Base-by-base conservation (phyloP, 2,797 vertebrate species). In the Tapera naevia region DNA sequence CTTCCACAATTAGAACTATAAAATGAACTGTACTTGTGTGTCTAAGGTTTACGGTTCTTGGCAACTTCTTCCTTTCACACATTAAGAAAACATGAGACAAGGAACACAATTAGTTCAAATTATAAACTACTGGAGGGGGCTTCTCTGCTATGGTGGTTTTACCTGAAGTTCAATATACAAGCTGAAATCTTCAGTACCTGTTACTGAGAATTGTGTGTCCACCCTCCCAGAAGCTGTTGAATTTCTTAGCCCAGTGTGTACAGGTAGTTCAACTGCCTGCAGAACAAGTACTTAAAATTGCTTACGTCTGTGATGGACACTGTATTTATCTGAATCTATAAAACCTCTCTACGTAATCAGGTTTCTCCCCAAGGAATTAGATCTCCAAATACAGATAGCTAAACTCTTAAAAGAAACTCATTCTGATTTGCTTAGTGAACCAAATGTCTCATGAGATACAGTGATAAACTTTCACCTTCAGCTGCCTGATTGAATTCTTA, bases 391-490 rank as follows among this genome's bases (percentile, higher is more conserved):
- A 53, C 1, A 85, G 60, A 70, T 67, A 78, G 8, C 39, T 80
- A 64, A 86, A 64, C 45, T 92, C 74, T 56, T 48, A 80, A 90
- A 71, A 54, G 18, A 62, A 88, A 57, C 46, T 33, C 41, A 14
- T 58, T 80, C 66, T 66, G 15, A 25, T 91, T 88, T 86, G 24
- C 37, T 73, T 88, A 43, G 48, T 43, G 41, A 80, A 83, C 28
- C 32, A 35, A 89, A 67, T 57, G 18, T 35, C 57, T 67, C 32
- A 17, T 13, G 41, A 93, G 91, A 93, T 92, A 19, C 2, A 66
- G 37, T 13, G 91, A 95, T 96, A 94, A 94, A 89, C 89, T 94
- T 83, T 88, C 71, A 91, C 61, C 72, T 89, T 87, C 64, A 85
- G 23, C 60, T 91, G 70, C 35, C 35, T 74, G 67, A 80, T 58